Base-by-base conservation (phyloP, 2,797 vertebrate genomes). In the Danionella dracula region DNA sequence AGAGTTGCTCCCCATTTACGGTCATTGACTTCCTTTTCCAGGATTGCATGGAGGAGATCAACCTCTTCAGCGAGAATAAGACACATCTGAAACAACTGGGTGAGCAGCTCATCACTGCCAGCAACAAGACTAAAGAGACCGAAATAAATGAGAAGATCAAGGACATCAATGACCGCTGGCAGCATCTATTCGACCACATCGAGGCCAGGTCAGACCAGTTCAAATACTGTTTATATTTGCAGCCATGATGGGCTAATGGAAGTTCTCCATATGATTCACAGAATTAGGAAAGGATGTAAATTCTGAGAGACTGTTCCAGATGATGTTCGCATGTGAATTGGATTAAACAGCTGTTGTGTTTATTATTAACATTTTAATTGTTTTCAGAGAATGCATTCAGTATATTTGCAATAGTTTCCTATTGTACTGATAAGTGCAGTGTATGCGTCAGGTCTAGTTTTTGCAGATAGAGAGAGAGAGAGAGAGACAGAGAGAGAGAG, bases 151-250 rank as follows among this genome's bases (percentile, higher is more conserved):
- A 93, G 82, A 96, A 94, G 82, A 89, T 99, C 69, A 87, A 82
- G 70, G 93, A 93, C 78, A 82, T 96, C 71, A 94, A 89, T 4
- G 92, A 92, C 49, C 92, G 93, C 70, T 99, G 95, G 95, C 92
- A 94, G 72, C 96, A 98, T 58, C 91, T 99, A 53, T 94, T 95
- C 0, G 89, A 97, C 78, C 91, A 95, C 84, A 94, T 97, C 5
- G 90, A 93, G 66, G 82, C 89, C 74, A 89, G 94, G 95, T 98
- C 83, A 86, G 87, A 64, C 60, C 41, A 2, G 6, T 9, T 23
- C 19, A 20, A 20, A 46, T 23, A 7, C 5, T 19, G 8, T 45
- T 11, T 11, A 46, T n/a, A n/a, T n/a, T n/a, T n/a, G n/a, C n/a
- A n/a, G n/a, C n/a, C n/a, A n/a, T n/a, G n/a, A n/a, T n/a, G n/a